These are phyloP conservation scores for Octonoba sinensis DNA, from an alignment of 2,888 invertebrate genomes.

Conservation along the genomic window DNA sequence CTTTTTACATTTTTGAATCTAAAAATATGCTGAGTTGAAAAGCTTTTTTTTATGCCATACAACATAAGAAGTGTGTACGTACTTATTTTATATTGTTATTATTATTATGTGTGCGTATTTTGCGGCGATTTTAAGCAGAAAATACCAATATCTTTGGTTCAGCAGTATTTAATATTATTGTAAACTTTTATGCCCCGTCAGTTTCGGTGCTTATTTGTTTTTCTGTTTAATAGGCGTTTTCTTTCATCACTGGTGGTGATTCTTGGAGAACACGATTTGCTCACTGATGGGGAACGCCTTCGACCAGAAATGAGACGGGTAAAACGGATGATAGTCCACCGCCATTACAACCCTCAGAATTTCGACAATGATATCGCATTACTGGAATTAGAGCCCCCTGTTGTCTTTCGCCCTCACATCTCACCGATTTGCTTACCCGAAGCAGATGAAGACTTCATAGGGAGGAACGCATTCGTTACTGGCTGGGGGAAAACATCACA, in stretches of 20 bases:
- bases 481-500: conserved; percentile 94
- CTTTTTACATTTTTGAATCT: too few relatives aligned
- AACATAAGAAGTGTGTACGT: too few relatives aligned
- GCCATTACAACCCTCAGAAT: conserved; percentile 89
- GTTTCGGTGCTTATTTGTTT: too few relatives aligned
- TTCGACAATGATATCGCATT: conserved; percentile 93
- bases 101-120: neutral
- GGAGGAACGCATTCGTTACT: conserved; percentile 88
- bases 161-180: too few relatives aligned
- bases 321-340: conserved; percentile 86
- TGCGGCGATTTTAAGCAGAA: neutral
- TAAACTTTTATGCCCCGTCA: too few relatives aligned
- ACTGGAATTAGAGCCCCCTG: conserved; percentile 84
- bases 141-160: too few relatives aligned
- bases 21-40: too few relatives aligned
- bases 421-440: conserved; percentile 93
- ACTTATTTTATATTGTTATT: neutral
- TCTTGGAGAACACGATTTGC: conserved; percentile 91
- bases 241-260: conserved; percentile 90
- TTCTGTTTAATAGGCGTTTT: conserved; percentile 75
- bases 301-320: conserved; percentile 86
- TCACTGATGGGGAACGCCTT: conserved; percentile 77
- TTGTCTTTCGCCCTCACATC: conserved; percentile 87
- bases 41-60: too few relatives aligned
- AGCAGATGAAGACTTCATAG: conserved; percentile 81